Conservation (phyloP, 2,113 vertebrate species). For the Bubo scandiacus region DNA sequence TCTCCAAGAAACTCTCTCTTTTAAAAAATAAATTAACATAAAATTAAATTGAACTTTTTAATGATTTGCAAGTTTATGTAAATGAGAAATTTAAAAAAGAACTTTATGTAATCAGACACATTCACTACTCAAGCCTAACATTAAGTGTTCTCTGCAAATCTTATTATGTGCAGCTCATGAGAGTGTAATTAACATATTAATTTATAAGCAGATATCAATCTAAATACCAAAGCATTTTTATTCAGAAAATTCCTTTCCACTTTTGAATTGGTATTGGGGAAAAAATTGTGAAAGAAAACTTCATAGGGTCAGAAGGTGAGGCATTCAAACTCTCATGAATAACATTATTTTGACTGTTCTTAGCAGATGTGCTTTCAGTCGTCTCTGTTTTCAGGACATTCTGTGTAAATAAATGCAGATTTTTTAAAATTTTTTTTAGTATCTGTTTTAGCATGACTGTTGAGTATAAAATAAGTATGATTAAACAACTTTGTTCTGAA, state of each 20-base stretch:
- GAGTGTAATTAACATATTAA: constrained; percentile 54
- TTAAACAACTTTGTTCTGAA: not conserved
- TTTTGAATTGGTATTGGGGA: constrained; percentile 1
- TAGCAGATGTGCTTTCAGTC: not conserved
- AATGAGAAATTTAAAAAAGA: not conserved
- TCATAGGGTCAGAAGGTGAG: not conserved
- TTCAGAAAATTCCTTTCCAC: constrained; percentile 11
- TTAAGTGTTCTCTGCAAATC: constrained; percentile 3
- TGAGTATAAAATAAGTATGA: not conserved
- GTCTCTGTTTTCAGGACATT: not conserved
- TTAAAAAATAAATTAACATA: not conserved
- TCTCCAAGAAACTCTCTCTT: not conserved
- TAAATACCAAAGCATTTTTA: constrained; percentile 58
- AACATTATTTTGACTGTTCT: not conserved
- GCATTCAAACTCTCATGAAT: not conserved
- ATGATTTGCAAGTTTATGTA: not conserved
- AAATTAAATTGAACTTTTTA: not conserved
- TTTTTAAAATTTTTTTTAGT: not conserved
- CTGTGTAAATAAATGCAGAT: not conserved
- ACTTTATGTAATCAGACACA: not conserved
- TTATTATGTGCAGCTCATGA: constrained; percentile 5
- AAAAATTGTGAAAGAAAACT: constrained; percentile 4
- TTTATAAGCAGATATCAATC: constrained; percentile 44
- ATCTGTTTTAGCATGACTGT: not conserved
- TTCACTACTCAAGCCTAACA: not conserved